phyloP scores from a whole-genome alignment of 2,797 vertebrate genomes.

The Neosilurus mollespiculum region DNA sequence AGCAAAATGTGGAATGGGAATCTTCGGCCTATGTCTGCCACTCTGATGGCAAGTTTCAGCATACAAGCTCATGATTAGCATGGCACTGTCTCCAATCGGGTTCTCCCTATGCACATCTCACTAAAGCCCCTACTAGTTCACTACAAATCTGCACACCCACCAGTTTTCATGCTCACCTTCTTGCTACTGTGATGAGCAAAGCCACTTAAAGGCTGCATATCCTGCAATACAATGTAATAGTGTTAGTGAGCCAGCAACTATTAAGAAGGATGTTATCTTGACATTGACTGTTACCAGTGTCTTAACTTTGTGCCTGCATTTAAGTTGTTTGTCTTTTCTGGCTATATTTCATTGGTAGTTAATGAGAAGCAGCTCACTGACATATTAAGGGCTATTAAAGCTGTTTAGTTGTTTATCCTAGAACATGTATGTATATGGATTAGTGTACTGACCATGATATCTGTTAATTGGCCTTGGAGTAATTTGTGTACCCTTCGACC shows the following conservation, averaged over 20 bases:
- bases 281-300: background rate
- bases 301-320: background rate
- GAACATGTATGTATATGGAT: background rate
- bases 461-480: background rate
- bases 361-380: background rate
- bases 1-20: background rate
- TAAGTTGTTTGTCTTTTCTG: slow-evolving; percentile 1
- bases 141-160: background rate
- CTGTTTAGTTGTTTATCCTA: slow-evolving; percentile 1
- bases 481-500: background rate
- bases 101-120: background rate
- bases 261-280: background rate
- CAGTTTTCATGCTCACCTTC: background rate
- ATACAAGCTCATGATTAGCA: background rate
- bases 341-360: background rate
- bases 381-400: background rate
- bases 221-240: slow-evolving; percentile 13
- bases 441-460: background rate
- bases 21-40: background rate
- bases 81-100: background rate
- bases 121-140: background rate
- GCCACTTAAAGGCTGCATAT: background rate
- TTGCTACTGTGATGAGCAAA: background rate
- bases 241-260: background rate
- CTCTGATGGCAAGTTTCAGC: background rate